Evolutionary conservation across 2,888 invertebrate genomes (phyloP).

Genomic region (Caenorhabditis sp.): DNA sequence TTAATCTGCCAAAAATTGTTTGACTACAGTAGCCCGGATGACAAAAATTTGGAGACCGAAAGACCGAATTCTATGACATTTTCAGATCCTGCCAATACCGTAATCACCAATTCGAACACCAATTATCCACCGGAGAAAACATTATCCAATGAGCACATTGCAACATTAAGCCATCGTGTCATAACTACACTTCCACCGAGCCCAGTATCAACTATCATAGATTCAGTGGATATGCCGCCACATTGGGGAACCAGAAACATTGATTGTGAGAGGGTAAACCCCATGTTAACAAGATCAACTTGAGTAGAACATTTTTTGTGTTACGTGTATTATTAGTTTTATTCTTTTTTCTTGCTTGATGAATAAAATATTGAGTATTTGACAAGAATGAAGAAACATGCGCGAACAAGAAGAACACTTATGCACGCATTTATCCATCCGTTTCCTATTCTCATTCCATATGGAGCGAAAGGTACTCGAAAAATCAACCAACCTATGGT

Average conservation of each 20-base stretch:
- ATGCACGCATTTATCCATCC: constrained; percentile 42
- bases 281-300: constrained; percentile 6
- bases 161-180: constrained; percentile 35
- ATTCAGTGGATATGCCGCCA: constrained; percentile 37
- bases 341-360: not conserved
- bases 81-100: constrained; percentile 23
- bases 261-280: constrained; percentile 23
- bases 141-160: constrained; percentile 29
- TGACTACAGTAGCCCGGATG: too few relatives aligned
- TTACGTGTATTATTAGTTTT: not conserved
- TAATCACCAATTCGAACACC: constrained; percentile 23
- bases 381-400: not conserved
- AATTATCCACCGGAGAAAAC: constrained; percentile 37
- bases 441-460: constrained; percentile 18
- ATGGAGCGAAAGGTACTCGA: not conserved
- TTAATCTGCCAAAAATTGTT: too few relatives aligned
- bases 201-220: constrained; percentile 39
- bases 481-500: not conserved
- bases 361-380: constrained; percentile 4
- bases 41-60: too few relatives aligned
- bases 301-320: not conserved
- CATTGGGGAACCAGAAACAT: constrained; percentile 33
- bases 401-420: constrained; percentile 9
- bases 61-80: not conserved
- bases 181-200: constrained; percentile 32